Evolutionary conservation across 2,888 invertebrate genomes (phyloP).

Genomic region (Epistrophe eligans): DNA sequence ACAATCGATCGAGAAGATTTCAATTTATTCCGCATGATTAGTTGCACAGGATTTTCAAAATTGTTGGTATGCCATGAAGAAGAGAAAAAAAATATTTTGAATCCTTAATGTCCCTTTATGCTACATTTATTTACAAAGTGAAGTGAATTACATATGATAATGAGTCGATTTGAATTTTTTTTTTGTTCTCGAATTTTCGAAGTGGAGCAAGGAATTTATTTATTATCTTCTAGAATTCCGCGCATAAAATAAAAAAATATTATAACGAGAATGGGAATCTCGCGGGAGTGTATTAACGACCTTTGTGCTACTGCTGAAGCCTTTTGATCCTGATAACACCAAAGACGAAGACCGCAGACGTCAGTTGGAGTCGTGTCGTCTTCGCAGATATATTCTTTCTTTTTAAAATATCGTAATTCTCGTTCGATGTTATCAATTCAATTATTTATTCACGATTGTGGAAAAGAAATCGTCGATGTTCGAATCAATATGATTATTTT

Average conservation of each 20-base stretch:
- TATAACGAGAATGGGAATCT: slow-evolving; percentile 44
- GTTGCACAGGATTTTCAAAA: slow-evolving; percentile 76
- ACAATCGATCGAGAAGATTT: slow-evolving; percentile 60
- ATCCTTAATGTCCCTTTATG: slow-evolving; percentile 75
- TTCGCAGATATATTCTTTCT: slow-evolving; percentile 33
- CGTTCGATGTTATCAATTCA: slow-evolving; percentile 70
- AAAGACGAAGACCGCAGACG: slow-evolving; percentile 12
- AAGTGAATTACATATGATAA: slow-evolving; percentile 76
- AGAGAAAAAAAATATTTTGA: slow-evolving; percentile 51
- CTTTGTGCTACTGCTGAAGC: slow-evolving; percentile 49
- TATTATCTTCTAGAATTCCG: slow-evolving; percentile 36
- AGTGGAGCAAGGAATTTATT: slow-evolving; percentile 58
- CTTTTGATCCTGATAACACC: slow-evolving; percentile 71
- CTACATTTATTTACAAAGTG: slow-evolving; percentile 73
- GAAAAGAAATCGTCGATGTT: slow-evolving; percentile 47
- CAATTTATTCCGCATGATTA: slow-evolving; percentile 83
- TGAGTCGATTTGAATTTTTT: slow-evolving; percentile 71
- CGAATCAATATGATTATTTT: slow-evolving; percentile 69
- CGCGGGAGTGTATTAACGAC: slow-evolving; percentile 73
- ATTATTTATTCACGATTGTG: slow-evolving; percentile 67
- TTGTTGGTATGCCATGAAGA: slow-evolving; percentile 7
- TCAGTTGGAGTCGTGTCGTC: neutral
- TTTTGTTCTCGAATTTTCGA: slow-evolving; percentile 6
- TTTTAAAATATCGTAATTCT: slow-evolving; percentile 54
- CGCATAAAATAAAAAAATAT: slow-evolving; percentile 12